A percentile compares a stretch with the other conserved stretches of the same genome.
phyloP scores from a whole-genome alignment of 2,888 invertebrate genomes.

The Pammene aurita region DNA sequence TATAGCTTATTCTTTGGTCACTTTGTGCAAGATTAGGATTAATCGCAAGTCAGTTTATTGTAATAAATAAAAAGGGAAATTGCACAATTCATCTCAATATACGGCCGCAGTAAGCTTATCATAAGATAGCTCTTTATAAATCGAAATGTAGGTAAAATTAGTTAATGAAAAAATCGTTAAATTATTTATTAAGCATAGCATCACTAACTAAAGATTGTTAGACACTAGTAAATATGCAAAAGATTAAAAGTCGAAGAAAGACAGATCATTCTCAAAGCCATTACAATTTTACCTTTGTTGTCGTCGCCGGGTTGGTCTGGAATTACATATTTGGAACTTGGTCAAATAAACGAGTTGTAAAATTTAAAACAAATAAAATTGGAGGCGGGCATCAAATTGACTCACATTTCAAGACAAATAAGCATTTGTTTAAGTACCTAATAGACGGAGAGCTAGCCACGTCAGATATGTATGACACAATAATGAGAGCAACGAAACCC shows the following conservation, averaged over 20 bases:
- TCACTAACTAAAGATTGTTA: conserved; percentile 36
- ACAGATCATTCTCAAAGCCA: conserved; percentile 51
- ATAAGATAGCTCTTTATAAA: neutral
- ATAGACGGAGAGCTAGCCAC: no score
- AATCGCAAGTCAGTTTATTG: no score
- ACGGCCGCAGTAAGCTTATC: neutral
- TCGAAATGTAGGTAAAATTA: neutral
- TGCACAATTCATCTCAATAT: neutral
- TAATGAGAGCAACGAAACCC: no score
- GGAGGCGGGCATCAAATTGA: no score
- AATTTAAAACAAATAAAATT: no score
- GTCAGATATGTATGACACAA: no score
- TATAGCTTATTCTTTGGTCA: no score
- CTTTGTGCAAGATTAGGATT: no score
- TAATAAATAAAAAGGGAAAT: no score
- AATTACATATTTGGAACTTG: conserved; percentile 53
- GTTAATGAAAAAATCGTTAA: neutral
- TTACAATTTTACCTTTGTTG: conserved; percentile 70
- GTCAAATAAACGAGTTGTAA: conserved; percentile 12
- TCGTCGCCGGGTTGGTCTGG: conserved; percentile 75
- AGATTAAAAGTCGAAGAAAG: conserved; percentile 45
- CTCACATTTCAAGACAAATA: no score
- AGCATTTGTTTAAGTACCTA: no score
- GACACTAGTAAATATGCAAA: conserved; percentile 45
- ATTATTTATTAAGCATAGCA: conserved; percentile 9